phyloP scores from a whole-genome alignment of 2,888 invertebrate genomes.

The Apamea crenata region DNA sequence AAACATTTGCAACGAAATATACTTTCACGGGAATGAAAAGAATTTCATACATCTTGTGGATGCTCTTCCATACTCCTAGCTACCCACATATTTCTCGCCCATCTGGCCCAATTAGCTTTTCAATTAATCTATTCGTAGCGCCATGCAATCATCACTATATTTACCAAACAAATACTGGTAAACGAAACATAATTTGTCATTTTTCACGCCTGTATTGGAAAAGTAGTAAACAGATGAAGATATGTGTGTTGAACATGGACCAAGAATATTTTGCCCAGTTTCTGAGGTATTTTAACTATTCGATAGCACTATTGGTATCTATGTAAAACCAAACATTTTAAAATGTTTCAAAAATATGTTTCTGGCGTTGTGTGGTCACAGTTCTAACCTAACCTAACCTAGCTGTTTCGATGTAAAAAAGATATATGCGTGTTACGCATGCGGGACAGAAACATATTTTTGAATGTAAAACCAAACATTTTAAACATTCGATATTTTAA shows the following conservation, averaged over 20 bases:
- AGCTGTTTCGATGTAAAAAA: too few species aligned
- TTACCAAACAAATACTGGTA: constrained; percentile 29
- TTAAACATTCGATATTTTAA: too few species aligned
- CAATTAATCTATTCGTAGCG: constrained; percentile 55
- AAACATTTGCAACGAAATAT: background rate
- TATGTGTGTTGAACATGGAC: background rate
- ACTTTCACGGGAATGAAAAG: background rate
- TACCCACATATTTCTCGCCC: constrained; percentile 24
- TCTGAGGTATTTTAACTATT: background rate
- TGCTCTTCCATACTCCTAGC: background rate
- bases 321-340: too few species aligned
- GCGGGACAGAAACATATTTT: too few species aligned
- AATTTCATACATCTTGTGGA: constrained; percentile 1
- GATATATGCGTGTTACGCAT: too few species aligned
- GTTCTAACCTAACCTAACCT: too few species aligned
- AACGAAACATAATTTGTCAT: constrained; percentile 2
- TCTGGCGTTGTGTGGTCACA: too few species aligned
- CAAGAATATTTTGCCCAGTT: background rate
- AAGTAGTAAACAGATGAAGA: background rate
- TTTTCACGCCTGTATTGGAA: background rate
- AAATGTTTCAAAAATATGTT: too few species aligned
- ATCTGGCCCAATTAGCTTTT: constrained; percentile 52
- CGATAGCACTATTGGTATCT: background rate
- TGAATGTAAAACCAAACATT: too few species aligned
- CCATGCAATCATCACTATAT: constrained; percentile 55